Conservation (phyloP, 2,888 invertebrate genomes). For the Athalia circularis region DNA sequence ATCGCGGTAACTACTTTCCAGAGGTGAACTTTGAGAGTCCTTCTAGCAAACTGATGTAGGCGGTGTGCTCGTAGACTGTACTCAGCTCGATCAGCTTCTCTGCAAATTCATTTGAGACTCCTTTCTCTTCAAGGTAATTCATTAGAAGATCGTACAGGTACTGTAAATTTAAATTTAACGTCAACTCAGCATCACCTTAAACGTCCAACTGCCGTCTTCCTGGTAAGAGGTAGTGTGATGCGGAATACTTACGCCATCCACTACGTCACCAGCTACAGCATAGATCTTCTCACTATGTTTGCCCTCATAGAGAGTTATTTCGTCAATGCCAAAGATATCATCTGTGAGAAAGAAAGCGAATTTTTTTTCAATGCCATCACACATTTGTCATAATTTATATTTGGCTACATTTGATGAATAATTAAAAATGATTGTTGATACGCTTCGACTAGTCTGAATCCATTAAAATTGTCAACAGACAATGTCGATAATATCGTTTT, state of each 20-base stretch:
- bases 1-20: slow-evolving; percentile 72
- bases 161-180: slow-evolving; percentile 75
- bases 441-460: not conserved
- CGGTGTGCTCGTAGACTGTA: slow-evolving; percentile 94
- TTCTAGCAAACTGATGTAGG: slow-evolving; percentile 93
- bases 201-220: not conserved
- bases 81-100: slow-evolving; percentile 91
- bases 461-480: not conserved
- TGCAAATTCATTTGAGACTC: slow-evolving; percentile 94
- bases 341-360: slow-evolving; percentile 76
- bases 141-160: slow-evolving; percentile 95
- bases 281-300: slow-evolving; percentile 92
- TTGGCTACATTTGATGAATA: not conserved
- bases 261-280: slow-evolving; percentile 93
- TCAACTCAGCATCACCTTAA: not conserved
- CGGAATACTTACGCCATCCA: slow-evolving; percentile 88
- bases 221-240: not conserved
- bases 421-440: not conserved
- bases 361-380: slow-evolving; percentile 66
- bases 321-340: slow-evolving; percentile 95
- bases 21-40: slow-evolving; percentile 90
- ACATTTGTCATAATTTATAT: not conserved
- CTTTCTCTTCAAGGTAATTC: slow-evolving; percentile 97
- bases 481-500: slow-evolving; percentile 33
- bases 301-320: slow-evolving; percentile 91